Percentiles rank a stretch among this genome's conserved stretches.
These are phyloP conservation scores for Scolopax mira DNA, from an alignment of 2,113 vertebrate genomes.

Conservation along the genomic window DNA sequence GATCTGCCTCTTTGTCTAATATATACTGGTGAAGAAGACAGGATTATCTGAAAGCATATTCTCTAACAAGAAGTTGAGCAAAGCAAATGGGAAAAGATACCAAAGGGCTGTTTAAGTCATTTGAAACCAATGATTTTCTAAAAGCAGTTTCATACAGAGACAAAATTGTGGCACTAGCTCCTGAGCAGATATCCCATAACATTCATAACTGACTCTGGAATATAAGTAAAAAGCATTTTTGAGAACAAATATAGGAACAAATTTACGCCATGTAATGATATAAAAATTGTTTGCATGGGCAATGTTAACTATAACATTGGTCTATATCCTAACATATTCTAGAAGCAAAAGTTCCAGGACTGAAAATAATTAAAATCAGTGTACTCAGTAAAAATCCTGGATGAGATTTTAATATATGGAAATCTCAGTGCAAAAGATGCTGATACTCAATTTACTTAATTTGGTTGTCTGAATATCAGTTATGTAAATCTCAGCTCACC, in stretches of 20 bases:
- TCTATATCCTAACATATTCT: not conserved
- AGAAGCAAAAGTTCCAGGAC: not conserved
- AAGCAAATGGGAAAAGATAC: not conserved
- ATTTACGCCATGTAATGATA: not conserved
- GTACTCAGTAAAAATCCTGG: not conserved
- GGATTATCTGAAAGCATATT: not conserved
- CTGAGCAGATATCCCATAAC: not conserved
- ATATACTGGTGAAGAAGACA: not conserved
- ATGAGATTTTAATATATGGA: not conserved
- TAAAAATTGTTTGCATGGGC: not conserved
- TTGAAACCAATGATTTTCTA: not conserved
- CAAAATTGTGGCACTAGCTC: not conserved
- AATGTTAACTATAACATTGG: not conserved
- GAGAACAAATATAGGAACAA: not conserved
- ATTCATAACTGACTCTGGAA: not conserved
- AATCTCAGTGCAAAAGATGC: not conserved
- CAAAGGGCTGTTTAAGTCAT: not conserved
- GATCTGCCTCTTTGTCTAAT: not conserved
- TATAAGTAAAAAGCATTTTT: not conserved
- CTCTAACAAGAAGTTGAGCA: not conserved
- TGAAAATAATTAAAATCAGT: not conserved
- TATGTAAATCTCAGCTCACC: not conserved
- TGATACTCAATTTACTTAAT: not conserved
- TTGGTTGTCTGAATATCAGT: not conserved
- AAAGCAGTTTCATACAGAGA: not conserved